Percentiles rank a stretch among this genome's conserved stretches.
These are phyloP conservation scores for Charanyca ferruginea DNA, from an alignment of 2,888 invertebrate genomes.

Conservation along the genomic window DNA sequence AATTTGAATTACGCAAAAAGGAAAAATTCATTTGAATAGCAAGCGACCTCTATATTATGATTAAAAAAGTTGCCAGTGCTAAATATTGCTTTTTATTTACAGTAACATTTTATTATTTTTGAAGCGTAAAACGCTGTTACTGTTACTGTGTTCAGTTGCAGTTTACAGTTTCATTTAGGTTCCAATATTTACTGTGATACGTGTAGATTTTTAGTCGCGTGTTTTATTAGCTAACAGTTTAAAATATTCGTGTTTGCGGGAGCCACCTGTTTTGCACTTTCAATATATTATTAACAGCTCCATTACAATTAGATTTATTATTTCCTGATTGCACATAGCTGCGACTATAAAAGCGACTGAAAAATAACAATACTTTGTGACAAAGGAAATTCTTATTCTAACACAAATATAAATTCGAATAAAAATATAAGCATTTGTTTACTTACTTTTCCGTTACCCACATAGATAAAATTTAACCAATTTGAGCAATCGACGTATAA, in stretches of 20 bases:
- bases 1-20: conserved; percentile 19
- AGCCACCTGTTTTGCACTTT: conserved; percentile 44
- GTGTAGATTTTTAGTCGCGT: conserved; percentile 1
- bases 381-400: no score
- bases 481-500: no score
- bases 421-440: no score
- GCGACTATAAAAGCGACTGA: not conserved
- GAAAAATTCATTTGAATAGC: not conserved
- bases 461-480: no score
- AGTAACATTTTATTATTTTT: conserved; percentile 16
- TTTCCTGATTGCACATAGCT: not conserved
- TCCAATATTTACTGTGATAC: conserved; percentile 15
- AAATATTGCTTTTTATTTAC: conserved; percentile 18
- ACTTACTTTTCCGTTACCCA: not conserved
- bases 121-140: not conserved
- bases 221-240: conserved; percentile 30
- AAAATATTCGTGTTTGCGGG: conserved; percentile 12
- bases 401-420: not conserved
- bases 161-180: conserved; percentile 19
- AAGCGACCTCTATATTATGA: conserved; percentile 10
- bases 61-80: conserved; percentile 24
- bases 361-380: not conserved
- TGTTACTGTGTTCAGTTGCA: conserved; percentile 7
- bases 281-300: conserved; percentile 31
- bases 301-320: conserved; percentile 22